phyloP scores from a whole-genome alignment of 2,113 vertebrate genomes.

The Istiophorus platypterus region DNA sequence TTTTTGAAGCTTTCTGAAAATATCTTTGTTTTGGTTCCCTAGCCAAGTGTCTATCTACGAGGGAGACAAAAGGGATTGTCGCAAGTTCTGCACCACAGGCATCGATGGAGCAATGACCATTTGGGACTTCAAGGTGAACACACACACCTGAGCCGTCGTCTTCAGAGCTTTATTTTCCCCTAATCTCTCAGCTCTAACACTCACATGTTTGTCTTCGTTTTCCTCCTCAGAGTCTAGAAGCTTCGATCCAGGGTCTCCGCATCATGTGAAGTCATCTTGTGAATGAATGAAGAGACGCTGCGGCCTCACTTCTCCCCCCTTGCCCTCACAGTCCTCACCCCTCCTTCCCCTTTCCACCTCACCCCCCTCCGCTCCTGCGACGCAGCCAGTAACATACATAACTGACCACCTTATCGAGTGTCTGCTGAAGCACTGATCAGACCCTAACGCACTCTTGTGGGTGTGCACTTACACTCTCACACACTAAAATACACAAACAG shows the following conservation, averaged over 20 bases:
- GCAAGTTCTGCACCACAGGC: slow-evolving; percentile 99
- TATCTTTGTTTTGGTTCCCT: slow-evolving; percentile 37
- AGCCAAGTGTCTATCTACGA: slow-evolving; percentile 99
- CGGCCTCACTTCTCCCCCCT: slow-evolving; percentile 50
- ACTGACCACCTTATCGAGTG: slow-evolving; percentile 73
- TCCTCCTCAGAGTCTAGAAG: slow-evolving; percentile 92
- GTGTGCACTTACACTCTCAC: slow-evolving; percentile 66
- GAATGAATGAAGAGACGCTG: slow-evolving; percentile 71
- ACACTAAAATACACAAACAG: slow-evolving; percentile 62
- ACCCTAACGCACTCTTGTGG: slow-evolving; percentile 59
- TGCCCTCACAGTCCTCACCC: not conserved
- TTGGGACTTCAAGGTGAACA: slow-evolving; percentile 97
- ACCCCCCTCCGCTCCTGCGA: slow-evolving; percentile 24
- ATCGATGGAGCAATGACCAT: slow-evolving; percentile 99
- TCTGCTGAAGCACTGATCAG: slow-evolving; percentile 82
- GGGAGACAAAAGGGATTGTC: slow-evolving; percentile 98
- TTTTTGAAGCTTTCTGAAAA: not conserved
- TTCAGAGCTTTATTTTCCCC: not conserved
- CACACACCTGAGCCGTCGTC: not conserved
- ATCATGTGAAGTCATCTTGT: slow-evolving; percentile 92
- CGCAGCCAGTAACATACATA: slow-evolving; percentile 73
- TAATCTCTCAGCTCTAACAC: not conserved
- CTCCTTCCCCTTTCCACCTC: slow-evolving; percentile 9
- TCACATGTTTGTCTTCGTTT: slow-evolving; percentile 9
- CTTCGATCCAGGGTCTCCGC: slow-evolving; percentile 95